These are phyloP conservation scores for Eumacrocentrus americanus DNA, from an alignment of 2,888 invertebrate species.

Conservation along the genomic window DNA sequence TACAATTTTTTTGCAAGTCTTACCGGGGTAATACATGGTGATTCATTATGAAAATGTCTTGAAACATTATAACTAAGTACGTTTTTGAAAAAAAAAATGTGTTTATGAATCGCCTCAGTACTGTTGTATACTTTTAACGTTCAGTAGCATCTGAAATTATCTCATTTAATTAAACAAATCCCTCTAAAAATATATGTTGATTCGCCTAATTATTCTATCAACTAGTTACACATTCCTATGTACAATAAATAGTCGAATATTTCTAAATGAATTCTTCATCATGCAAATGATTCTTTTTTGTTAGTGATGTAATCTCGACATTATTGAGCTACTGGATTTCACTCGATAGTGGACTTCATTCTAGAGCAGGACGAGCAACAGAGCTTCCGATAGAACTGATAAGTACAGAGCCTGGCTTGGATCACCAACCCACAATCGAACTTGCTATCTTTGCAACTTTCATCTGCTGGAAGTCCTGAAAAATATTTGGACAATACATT, in stretches of 20 bases:
- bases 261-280: neutral
- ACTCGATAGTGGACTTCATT: conserved; percentile 43
- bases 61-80: no score
- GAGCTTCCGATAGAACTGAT: conserved; percentile 79
- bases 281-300: neutral
- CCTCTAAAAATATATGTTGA: no score
- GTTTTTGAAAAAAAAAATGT: no score
- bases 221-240: neutral
- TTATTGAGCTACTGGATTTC: neutral
- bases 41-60: no score
- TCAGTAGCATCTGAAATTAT: no score
- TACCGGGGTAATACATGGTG: no score
- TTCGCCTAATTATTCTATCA: neutral
- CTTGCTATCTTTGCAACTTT: conserved; percentile 73
- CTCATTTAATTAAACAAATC: no score
- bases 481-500: conserved; percentile 32
- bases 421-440: conserved; percentile 80
- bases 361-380: conserved; percentile 76
- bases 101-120: no score
- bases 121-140: no score
- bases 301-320: neutral
- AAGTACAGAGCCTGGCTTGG: conserved; percentile 84
- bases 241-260: neutral
- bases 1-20: no score
- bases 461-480: conserved; percentile 55